phyloP scores from a whole-genome alignment of 2,113 vertebrate genomes.

The Alces alces region DNA sequence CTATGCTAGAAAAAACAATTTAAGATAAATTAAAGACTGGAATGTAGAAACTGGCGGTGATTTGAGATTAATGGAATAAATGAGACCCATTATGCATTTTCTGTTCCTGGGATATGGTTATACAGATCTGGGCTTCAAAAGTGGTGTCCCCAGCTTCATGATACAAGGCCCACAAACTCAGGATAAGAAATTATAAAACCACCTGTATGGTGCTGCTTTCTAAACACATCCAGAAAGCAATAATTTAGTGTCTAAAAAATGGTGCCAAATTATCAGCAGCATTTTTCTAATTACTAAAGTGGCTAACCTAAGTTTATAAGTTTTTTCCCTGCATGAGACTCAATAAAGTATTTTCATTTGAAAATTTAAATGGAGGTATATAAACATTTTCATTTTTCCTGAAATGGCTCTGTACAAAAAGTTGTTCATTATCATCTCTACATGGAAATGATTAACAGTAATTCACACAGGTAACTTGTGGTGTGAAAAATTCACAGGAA shows the following conservation, averaged over 20 bases:
- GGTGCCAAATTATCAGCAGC: neutral
- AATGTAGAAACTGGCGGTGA: neutral
- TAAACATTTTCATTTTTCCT: conserved; percentile 8
- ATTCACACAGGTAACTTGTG: neutral
- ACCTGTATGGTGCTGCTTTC: neutral
- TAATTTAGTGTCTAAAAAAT: neutral
- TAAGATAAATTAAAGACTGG: neutral
- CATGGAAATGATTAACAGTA: neutral
- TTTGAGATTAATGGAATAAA: neutral
- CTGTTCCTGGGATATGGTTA: neutral
- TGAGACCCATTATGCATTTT: neutral
- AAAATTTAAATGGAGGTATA: neutral
- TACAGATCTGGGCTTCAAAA: neutral
- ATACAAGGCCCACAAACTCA: neutral
- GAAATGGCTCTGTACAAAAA: neutral
- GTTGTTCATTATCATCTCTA: neutral
- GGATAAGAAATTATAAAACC: neutral
- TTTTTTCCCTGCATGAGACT: neutral
- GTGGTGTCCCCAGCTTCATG: neutral
- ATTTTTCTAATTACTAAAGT: neutral
- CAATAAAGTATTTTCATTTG: conserved; percentile 14
- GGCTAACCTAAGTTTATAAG: neutral
- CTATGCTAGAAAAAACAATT: conserved; percentile 36
- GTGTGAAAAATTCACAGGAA: neutral
- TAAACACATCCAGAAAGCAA: neutral